Percentiles rank a stretch among this genome's conserved stretches.
These are phyloP conservation scores for Erythrocercus mccallii DNA, from an alignment of 2,113 vertebrate species.

Conservation along the genomic window DNA sequence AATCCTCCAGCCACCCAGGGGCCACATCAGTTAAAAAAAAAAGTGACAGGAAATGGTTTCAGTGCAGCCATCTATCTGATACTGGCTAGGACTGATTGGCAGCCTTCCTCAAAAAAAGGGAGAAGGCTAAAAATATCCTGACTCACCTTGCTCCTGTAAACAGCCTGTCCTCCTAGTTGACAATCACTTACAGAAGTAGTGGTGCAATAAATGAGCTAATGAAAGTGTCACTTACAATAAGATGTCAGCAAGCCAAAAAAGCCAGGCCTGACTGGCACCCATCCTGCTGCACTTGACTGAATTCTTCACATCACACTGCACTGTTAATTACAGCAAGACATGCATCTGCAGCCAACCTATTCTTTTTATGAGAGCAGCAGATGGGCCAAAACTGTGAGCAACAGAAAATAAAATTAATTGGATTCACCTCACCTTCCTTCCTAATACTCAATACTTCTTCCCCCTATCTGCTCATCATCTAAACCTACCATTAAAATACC, in stretches of 20 bases:
- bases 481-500: neutral
- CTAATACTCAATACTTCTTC: neutral
- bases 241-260: neutral
- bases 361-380: neutral
- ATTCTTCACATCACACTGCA: neutral
- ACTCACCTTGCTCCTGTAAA: neutral
- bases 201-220: constrained; percentile 34
- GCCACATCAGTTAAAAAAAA: neutral
- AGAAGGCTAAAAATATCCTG: neutral
- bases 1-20: neutral
- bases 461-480: neutral
- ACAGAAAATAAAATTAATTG: neutral
- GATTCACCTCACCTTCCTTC: neutral
- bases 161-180: neutral
- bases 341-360: neutral
- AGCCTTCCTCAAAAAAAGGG: neutral
- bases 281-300: neutral
- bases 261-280: neutral
- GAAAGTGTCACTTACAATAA: constrained; percentile 44
- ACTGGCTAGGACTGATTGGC: neutral
- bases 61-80: neutral
- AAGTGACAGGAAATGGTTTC: neutral
- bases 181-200: constrained; percentile 13
- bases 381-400: neutral
- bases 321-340: neutral